phyloP scores from a whole-genome alignment of 2,113 vertebrate genomes.

The Alethe diademata region DNA sequence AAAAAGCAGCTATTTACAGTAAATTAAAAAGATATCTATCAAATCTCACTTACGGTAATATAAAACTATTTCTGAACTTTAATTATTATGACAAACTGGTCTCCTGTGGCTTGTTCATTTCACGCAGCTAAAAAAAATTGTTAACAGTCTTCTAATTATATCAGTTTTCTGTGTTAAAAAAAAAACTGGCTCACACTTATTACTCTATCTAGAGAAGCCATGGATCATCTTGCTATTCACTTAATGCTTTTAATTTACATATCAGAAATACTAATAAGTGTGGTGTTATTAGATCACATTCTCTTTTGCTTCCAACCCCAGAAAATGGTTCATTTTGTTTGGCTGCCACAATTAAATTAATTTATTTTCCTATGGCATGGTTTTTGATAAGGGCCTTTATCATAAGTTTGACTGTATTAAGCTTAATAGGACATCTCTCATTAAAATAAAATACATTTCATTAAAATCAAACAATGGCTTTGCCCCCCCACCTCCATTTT shows the following conservation, averaged over 20 bases:
- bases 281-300: constrained; percentile 17
- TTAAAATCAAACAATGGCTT: constrained; percentile 42
- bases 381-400: constrained; percentile 64
- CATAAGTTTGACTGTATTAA: constrained; percentile 41
- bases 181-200: constrained; percentile 34
- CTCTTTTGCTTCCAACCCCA: neutral
- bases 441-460: constrained; percentile 27
- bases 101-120: constrained; percentile 60
- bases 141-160: constrained; percentile 73
- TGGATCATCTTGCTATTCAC: constrained; percentile 52
- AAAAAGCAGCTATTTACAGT: neutral
- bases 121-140: constrained; percentile 16
- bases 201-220: constrained; percentile 35
- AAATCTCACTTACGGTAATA: constrained; percentile 54
- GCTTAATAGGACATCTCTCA: constrained; percentile 15
- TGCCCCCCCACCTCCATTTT: neutral
- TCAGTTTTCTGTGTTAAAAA: constrained; percentile 55
- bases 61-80: constrained; percentile 66
- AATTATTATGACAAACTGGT: constrained; percentile 70
- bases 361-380: constrained; percentile 49
- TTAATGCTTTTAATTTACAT: constrained; percentile 60
- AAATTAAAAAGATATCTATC: constrained; percentile 58
- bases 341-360: constrained; percentile 41
- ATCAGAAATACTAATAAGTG: constrained; percentile 62
- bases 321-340: constrained; percentile 40